Evolutionary conservation across 2,113 vertebrate genomes (phyloP), one percentile per base, ranked within the genome.

Genomic region (Paraplagusia blochii): DNA sequence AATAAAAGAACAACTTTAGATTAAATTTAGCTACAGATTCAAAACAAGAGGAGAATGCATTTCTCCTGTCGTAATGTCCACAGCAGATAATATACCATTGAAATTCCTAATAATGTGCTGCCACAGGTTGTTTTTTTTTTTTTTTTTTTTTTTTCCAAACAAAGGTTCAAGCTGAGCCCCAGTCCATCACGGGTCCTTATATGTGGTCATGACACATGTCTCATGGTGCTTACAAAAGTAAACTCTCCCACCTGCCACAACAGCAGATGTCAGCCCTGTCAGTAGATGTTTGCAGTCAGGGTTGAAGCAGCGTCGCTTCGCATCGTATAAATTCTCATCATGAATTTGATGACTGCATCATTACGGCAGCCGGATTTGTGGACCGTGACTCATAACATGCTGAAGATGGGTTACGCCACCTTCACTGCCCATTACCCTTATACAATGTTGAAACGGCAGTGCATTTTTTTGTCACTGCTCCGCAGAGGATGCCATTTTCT

Each of bases 81-180:
- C 42, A 15, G n/a, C 44, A 66, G 66, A 58, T 78, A 62, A 86
- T 79, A 67, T 44, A 19, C 45, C 42, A 18, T 73, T 57, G 58
- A 65, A 77, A 53, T 51, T 68, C 11, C 46, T 42, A 51, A 47
- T 66, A 15, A n/a, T 64, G 45, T 69, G 63, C 69, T 67, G 63
- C 61, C 52, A 56, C 44, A 10, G 55, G 66, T n/a, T n/a, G n/a
- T n/a, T n/a, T n/a, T n/a, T n/a, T n/a, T n/a, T n/a, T n/a, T n/a
- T n/a, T n/a, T n/a, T n/a, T n/a, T n/a, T n/a, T 70, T 72, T 73
- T 63, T 77, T 52, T 75, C 57, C 75, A 64, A 72, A 76, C 69
- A 80, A 61, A 83, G 56, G 72, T 69, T 75, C 78, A 51, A 4
- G 58, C 69, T 73, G 76, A 77, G 76, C 60, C 60, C 66, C 34